phyloP scores from a whole-genome alignment of 1,140 invertebrate genomes.

The Drosophila nannoptera region DNA sequence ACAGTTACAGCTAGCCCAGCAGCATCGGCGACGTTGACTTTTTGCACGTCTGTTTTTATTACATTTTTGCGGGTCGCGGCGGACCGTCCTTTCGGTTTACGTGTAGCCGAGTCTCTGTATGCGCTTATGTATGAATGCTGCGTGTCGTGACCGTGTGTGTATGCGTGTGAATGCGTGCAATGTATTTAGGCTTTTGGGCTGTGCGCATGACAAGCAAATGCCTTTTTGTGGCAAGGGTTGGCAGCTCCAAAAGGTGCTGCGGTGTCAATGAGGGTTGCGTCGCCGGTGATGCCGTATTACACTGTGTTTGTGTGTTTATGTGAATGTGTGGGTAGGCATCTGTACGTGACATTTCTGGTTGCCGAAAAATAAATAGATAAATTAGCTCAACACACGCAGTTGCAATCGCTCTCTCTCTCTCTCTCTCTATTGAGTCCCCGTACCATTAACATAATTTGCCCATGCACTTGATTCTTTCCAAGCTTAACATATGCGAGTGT shows the following conservation, averaged over 20 bases:
- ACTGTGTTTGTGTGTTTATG: slow-evolving; percentile 11
- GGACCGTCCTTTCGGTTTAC: slow-evolving; percentile 47
- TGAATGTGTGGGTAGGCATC: background rate
- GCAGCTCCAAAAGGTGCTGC: slow-evolving; percentile 41
- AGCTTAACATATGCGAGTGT: background rate
- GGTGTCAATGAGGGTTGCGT: slow-evolving; percentile 54
- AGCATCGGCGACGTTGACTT: slow-evolving; percentile 43
- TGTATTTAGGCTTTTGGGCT: slow-evolving; percentile 21
- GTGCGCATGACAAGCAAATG: slow-evolving; percentile 44
- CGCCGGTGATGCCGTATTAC: slow-evolving; percentile 14
- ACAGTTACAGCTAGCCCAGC: slow-evolving; percentile 31
- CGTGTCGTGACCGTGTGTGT: slow-evolving; percentile 11
- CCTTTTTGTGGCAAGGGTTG: slow-evolving; percentile 69
- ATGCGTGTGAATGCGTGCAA: slow-evolving; percentile 23
- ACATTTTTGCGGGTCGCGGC: slow-evolving; percentile 57
- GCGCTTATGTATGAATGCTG: slow-evolving; percentile 32
- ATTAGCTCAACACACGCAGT: background rate
- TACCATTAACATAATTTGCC: background rate
- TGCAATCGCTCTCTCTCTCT: background rate
- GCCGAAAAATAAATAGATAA: background rate
- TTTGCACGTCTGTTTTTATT: slow-evolving; percentile 76
- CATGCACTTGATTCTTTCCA: slow-evolving; percentile 1
- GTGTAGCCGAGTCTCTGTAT: slow-evolving; percentile 22
- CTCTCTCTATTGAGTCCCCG: background rate
- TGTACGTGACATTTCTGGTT: slow-evolving; percentile 6